Evolutionary conservation across 2,888 invertebrate genomes (phyloP).

Genomic region (Muschampia plurimacula): DNA sequence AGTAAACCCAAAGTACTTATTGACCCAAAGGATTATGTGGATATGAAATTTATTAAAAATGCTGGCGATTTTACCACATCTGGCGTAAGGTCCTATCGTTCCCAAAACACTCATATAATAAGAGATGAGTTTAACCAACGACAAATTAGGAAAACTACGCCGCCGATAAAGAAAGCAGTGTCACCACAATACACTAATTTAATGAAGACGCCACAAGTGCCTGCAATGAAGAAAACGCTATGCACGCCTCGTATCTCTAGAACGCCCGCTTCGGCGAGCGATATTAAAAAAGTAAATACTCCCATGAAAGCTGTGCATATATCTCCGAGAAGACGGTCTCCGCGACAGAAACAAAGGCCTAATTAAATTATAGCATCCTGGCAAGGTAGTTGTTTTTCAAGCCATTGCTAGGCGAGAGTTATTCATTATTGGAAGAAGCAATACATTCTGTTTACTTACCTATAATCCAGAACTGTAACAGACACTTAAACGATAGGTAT

Average conservation of each 20-base stretch:
- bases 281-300: slow-evolving; percentile 82
- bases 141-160: slow-evolving; percentile 62
- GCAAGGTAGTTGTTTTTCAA: not conserved
- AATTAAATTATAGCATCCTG: slow-evolving; percentile 9
- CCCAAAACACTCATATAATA: slow-evolving; percentile 50
- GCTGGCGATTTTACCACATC: slow-evolving; percentile 46
- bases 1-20: slow-evolving; percentile 61
- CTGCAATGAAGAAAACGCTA: slow-evolving; percentile 87
- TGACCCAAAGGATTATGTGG: slow-evolving; percentile 14
- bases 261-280: slow-evolving; percentile 71
- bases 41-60: slow-evolving; percentile 52
- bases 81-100: slow-evolving; percentile 40
- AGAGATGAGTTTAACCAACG: slow-evolving; percentile 61
- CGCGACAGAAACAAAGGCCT: slow-evolving; percentile 63
- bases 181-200: slow-evolving; percentile 63
- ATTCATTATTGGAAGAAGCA: not conserved
- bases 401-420: not conserved
- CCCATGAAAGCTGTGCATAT: slow-evolving; percentile 83
- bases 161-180: slow-evolving; percentile 64
- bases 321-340: slow-evolving; percentile 75
- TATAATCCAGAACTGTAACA: not conserved
- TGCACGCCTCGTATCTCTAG: slow-evolving; percentile 75
- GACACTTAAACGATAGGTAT: not conserved
- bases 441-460: not conserved
- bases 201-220: slow-evolving; percentile 71